Percentiles rank a stretch among this genome's conserved stretches.
These are phyloP conservation scores for Orycteropus afer DNA, from an alignment of 2,113 vertebrate species.

Conservation along the genomic window DNA sequence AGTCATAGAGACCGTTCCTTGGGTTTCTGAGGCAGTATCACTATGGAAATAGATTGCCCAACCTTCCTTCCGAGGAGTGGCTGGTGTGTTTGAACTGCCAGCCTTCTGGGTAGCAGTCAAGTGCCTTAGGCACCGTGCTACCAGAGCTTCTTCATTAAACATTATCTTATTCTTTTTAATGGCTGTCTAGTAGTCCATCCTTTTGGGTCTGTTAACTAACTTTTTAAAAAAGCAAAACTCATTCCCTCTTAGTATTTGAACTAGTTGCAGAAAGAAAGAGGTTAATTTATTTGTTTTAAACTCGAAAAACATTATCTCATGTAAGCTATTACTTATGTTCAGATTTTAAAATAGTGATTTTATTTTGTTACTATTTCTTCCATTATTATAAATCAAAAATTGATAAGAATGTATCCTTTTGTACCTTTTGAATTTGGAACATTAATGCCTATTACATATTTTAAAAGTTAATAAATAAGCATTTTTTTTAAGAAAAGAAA, in stretches of 20 bases:
- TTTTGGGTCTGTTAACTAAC: background rate
- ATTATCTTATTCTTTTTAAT: conserved; percentile 18
- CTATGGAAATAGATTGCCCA: too few relatives aligned
- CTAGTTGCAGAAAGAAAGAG: conserved; percentile 32
- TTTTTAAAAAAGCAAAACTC: background rate
- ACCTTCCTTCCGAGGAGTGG: too few relatives aligned
- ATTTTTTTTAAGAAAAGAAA: background rate
- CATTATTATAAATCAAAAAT: conserved; percentile 36
- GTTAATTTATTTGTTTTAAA: background rate
- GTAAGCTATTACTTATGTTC: conserved; percentile 14
- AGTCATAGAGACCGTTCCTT: too few relatives aligned
- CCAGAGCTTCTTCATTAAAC: too few relatives aligned
- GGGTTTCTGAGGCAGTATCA: too few relatives aligned
- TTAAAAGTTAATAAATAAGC: conserved; percentile 11
- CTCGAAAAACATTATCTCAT: background rate
- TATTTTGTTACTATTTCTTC: conserved; percentile 18
- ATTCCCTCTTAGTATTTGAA: background rate
- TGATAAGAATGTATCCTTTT: background rate
- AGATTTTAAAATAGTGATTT: conserved; percentile 56
- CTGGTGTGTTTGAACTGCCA: too few relatives aligned
- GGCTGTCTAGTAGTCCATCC: background rate
- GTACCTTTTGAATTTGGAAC: conserved; percentile 15
- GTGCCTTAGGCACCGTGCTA: too few relatives aligned
- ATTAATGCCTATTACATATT: conserved; percentile 14
- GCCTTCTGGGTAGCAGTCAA: too few relatives aligned